phyloP scores from a whole-genome alignment of 2,113 vertebrate genomes.

The Psilopsiagon aurifrons region DNA sequence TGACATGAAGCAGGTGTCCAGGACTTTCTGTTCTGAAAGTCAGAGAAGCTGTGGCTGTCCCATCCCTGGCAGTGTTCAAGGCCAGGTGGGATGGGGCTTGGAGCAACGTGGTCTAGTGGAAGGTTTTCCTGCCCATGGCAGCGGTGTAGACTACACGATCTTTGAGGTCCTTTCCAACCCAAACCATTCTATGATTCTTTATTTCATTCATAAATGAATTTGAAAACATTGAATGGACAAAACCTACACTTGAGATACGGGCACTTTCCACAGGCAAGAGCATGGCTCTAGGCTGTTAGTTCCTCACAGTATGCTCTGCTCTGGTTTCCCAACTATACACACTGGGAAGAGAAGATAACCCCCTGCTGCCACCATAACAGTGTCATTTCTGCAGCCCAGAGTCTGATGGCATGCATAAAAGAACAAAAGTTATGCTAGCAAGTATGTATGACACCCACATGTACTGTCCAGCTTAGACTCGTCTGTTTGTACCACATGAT shows the following conservation, averaged over 20 bases:
- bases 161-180: not conserved
- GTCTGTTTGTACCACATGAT: not conserved
- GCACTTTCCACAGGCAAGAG: not conserved
- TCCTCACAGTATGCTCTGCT: not conserved
- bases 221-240: not conserved
- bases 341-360: not conserved
- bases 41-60: not conserved
- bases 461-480: not conserved
- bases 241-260: not conserved
- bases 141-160: not conserved
- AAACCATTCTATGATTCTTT: not conserved
- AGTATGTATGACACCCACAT: accelerated
- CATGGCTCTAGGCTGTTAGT: not conserved
- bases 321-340: accelerated
- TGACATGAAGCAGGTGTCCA: not conserved
- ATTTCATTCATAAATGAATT: not conserved
- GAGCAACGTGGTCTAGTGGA: not conserved
- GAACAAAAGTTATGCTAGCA: not conserved
- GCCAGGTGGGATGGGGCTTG: not conserved
- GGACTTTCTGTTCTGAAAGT: not conserved
- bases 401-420: not conserved
- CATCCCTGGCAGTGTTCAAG: not conserved
- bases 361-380: not conserved
- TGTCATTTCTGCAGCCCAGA: not conserved
- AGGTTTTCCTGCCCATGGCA: not conserved